These are phyloP conservation scores for Noctua fimbriata DNA, from an alignment of 2,888 invertebrate species.

Conservation along the genomic window DNA sequence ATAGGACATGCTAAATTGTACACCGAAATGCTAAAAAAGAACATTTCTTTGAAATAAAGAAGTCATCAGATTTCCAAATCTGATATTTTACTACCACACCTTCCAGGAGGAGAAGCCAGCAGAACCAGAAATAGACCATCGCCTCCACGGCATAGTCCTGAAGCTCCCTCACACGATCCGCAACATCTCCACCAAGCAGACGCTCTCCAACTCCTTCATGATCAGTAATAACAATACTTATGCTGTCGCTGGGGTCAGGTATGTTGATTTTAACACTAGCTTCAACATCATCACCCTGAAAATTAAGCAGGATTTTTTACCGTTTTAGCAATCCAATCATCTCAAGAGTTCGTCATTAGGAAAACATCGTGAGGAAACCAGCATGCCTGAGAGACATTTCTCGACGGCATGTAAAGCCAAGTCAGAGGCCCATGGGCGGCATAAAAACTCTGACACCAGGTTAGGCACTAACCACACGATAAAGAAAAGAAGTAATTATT, in stretches of 20 bases:
- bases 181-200: constrained; percentile 97
- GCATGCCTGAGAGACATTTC: no score
- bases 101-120: constrained; percentile 82
- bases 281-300: not conserved
- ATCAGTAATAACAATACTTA: constrained; percentile 97
- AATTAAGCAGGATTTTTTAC: no score
- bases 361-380: no score
- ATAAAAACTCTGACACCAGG: no score
- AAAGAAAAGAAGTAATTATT: no score
- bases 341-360: no score
- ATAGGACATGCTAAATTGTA: not conserved
- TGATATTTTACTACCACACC: not conserved
- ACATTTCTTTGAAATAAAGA: not conserved
- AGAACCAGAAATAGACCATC: constrained; percentile 80
- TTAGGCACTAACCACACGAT: no score
- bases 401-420: no score
- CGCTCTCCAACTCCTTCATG: constrained; percentile 97
- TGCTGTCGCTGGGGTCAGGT: constrained; percentile 98
- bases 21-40: not conserved
- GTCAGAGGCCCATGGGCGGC: no score
- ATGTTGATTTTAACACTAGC: not conserved
- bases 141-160: constrained; percentile 91
- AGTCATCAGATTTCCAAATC: not conserved
- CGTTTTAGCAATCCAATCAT: no score
- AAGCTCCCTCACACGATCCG: constrained; percentile 96